Conservation (phyloP, 2,113 vertebrate genomes). For the Platichthys stellatus region DNA sequence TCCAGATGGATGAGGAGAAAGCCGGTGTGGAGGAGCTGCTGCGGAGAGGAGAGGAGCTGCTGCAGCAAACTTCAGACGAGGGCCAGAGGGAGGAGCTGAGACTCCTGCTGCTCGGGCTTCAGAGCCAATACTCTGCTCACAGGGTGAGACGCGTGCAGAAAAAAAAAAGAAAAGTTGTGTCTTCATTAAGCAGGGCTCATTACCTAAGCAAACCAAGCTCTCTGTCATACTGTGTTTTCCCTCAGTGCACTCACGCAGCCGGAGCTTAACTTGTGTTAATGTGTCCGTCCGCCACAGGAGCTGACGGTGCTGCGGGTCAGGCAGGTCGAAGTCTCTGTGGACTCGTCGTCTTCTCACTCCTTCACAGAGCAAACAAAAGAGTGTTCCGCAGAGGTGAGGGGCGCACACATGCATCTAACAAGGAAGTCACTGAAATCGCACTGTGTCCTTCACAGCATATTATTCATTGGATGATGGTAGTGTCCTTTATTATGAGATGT, state of each 20-base stretch:
- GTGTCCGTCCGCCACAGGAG: slow-evolving; percentile 75
- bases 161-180: not conserved
- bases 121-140: slow-evolving; percentile 85
- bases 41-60: slow-evolving; percentile 87
- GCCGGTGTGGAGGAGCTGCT: slow-evolving; percentile 89
- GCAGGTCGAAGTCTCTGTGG: slow-evolving; percentile 63
- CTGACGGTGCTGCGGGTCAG: slow-evolving; percentile 71
- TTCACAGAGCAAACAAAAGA: slow-evolving; percentile 77
- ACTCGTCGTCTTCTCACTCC: slow-evolving; percentile 64
- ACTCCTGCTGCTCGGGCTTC: slow-evolving; percentile 86
- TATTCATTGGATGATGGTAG: too few relatives aligned
- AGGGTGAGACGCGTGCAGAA: slow-evolving; percentile 72
- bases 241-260: not conserved
- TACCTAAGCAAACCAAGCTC: not conserved
- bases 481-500: too few relatives aligned
- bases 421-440: not conserved
- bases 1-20: slow-evolving; percentile 91
- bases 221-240: not conserved
- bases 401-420: not conserved
- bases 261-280: not conserved
- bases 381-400: slow-evolving; percentile 52
- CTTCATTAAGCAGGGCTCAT: not conserved
- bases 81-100: slow-evolving; percentile 86
- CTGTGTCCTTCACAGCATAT: too few relatives aligned
- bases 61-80: slow-evolving; percentile 87